Evolutionary conservation across 1,140 invertebrate genomes (phyloP).

Genomic region (Ladona fulva): DNA sequence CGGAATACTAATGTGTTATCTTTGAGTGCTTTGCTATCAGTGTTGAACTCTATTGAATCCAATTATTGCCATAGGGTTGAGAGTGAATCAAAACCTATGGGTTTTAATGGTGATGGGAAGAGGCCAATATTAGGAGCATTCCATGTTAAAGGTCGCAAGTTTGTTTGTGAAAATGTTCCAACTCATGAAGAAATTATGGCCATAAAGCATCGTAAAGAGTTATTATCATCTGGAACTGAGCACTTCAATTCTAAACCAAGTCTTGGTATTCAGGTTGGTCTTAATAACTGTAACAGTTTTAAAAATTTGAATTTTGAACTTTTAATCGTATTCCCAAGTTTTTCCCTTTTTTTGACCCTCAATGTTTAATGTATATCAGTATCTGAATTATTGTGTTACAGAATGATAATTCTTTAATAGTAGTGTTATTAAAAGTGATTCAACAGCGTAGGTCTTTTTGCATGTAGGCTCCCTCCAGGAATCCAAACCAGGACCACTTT

Average conservation of each 20-base stretch:
- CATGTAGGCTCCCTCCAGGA: too few species aligned
- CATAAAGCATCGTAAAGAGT: conserved; percentile 76
- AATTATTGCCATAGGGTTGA: conserved; percentile 52
- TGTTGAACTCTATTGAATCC: conserved; percentile 85
- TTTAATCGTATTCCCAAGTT: too few species aligned
- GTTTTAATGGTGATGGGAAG: conserved; percentile 12
- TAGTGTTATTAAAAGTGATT: too few species aligned
- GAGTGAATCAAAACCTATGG: conserved; percentile 24
- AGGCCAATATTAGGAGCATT: conserved; percentile 7
- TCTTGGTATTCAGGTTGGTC: conserved; percentile 65
- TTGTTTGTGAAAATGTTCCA: conserved; percentile 42
- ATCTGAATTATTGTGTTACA: too few species aligned
- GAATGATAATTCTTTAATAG: too few species aligned
- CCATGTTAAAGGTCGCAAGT: neutral
- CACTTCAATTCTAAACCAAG: conserved; percentile 88
- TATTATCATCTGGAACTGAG: conserved; percentile 69
- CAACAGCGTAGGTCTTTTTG: too few species aligned
- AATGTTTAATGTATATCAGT: too few species aligned
- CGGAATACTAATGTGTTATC: conserved; percentile 90
- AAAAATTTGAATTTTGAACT: too few species aligned
- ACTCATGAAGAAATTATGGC: conserved; percentile 59
- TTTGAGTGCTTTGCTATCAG: conserved; percentile 83
- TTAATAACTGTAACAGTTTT: neutral
- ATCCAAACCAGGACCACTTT: too few species aligned
- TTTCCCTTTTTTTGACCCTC: too few species aligned